phyloP scores from a whole-genome alignment of 2,113 vertebrate species.

The Cacatua alba region DNA sequence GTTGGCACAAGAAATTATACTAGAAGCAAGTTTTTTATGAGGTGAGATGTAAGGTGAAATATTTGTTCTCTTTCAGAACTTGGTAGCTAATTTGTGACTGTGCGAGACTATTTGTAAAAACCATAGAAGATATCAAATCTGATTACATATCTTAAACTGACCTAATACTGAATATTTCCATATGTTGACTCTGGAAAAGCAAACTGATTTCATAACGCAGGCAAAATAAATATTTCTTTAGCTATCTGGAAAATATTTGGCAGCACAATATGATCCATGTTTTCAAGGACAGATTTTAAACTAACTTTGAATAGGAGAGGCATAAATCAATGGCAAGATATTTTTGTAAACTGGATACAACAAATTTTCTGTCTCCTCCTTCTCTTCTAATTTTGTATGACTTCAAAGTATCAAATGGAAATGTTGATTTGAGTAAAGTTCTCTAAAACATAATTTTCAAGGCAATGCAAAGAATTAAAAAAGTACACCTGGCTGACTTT shows the following conservation, averaged over 20 bases:
- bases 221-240: constrained; percentile 4
- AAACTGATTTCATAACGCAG: constrained; percentile 3
- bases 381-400: not conserved
- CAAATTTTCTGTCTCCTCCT: not conserved
- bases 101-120: not conserved
- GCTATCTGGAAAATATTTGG: not conserved
- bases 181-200: not conserved
- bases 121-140: not conserved
- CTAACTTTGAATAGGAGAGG: constrained; percentile 32
- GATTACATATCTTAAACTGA: not conserved
- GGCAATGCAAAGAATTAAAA: not conserved
- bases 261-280: not conserved
- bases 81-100: not conserved
- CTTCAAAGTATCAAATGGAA: not conserved
- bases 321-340: constrained; percentile 48
- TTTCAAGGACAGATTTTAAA: constrained; percentile 50
- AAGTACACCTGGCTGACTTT: not conserved
- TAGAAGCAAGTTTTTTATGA: not conserved
- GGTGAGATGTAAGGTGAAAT: not conserved
- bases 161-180: not conserved
- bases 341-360: constrained; percentile 15
- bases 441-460: not conserved
- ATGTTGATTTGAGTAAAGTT: not conserved
- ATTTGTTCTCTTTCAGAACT: not conserved
- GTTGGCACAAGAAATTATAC: not conserved